Evolutionary conservation across 2,113 vertebrate genomes (phyloP).

Genomic region (Lampris megalopsis): DNA sequence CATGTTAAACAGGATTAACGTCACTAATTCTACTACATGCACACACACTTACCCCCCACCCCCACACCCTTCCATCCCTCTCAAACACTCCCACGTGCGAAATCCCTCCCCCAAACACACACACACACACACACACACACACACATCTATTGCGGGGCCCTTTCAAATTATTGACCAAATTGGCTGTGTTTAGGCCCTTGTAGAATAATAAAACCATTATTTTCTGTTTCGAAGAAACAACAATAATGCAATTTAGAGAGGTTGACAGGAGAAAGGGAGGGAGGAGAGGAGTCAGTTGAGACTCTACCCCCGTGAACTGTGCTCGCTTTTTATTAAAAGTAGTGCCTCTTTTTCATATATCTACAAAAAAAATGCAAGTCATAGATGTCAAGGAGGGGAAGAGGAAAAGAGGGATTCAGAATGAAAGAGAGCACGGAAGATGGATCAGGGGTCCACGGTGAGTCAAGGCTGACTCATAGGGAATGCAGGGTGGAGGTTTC

Average conservation of each 20-base stretch:
- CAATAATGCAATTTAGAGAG: neutral
- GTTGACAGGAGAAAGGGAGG: neutral
- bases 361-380: slow-evolving; percentile 2
- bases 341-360: slow-evolving; percentile 14
- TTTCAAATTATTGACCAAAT: slow-evolving; percentile 23
- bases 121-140: slow-evolving; percentile 23
- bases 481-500: slow-evolving; percentile 55
- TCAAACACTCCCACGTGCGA: neutral
- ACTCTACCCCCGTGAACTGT: slow-evolving; percentile 4
- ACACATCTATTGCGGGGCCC: slow-evolving; percentile 30
- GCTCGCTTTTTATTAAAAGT: slow-evolving; percentile 10
- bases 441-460: slow-evolving; percentile 44
- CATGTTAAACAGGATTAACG: slow-evolving; percentile 22
- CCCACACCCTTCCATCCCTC: neutral
- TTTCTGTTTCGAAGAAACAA: neutral
- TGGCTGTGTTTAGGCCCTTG: neutral
- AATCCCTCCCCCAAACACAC: neutral
- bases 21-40: slow-evolving; percentile 24
- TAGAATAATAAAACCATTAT: neutral
- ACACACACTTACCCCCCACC: neutral
- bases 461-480: slow-evolving; percentile 67
- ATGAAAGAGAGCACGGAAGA: slow-evolving; percentile 19
- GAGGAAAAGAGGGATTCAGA: slow-evolving; percentile 27
- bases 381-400: slow-evolving; percentile 36
- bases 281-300: slow-evolving; percentile 21